These are phyloP conservation scores for Pempheris klunzingeri DNA, from an alignment of 2,797 vertebrate genomes.

Conservation along the genomic window DNA sequence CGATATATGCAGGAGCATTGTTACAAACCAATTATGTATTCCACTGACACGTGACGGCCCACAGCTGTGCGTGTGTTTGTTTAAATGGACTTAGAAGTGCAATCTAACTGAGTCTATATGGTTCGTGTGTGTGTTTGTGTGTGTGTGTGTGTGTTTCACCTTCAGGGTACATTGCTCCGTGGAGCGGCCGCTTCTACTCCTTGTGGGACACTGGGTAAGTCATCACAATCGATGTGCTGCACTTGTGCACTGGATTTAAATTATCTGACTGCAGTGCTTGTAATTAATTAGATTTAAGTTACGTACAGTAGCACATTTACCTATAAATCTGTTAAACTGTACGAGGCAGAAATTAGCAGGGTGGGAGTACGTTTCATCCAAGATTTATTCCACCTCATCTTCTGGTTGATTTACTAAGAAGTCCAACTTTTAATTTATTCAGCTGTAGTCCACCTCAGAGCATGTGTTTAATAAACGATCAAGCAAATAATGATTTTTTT, in stretches of 20 bases:
- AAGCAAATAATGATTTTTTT: conserved; percentile 7
- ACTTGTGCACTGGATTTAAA: background rate
- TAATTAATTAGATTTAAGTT: conserved; percentile 12
- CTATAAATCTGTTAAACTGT: background rate
- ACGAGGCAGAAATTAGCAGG: background rate
- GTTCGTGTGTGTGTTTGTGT: conserved; percentile 28
- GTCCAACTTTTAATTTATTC: conserved; percentile 8
- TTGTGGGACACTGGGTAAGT: conserved; percentile 98
- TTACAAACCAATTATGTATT: conserved; percentile 5
- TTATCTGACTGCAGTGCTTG: background rate
- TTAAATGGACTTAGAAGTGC: background rate
- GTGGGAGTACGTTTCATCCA: background rate
- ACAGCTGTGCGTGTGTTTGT: conserved; percentile 7
- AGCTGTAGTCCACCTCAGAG: conserved; percentile 7
- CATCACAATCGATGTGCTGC: conserved; percentile 1
- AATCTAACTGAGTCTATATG: conserved; percentile 9
- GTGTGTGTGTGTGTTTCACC: conserved; percentile 48
- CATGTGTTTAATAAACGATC: conserved; percentile 16
- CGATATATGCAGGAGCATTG: conserved; percentile 13
- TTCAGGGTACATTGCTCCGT: conserved; percentile 96
- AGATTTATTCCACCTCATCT: conserved; percentile 23
- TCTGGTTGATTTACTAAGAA: conserved; percentile 14
- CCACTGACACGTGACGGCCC: conserved; percentile 3
- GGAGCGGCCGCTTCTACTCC: conserved; percentile 98
- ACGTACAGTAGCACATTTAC: background rate